Conservation (phyloP, 2,888 invertebrate species). For the Sepioteuthis lessoniana region DNA sequence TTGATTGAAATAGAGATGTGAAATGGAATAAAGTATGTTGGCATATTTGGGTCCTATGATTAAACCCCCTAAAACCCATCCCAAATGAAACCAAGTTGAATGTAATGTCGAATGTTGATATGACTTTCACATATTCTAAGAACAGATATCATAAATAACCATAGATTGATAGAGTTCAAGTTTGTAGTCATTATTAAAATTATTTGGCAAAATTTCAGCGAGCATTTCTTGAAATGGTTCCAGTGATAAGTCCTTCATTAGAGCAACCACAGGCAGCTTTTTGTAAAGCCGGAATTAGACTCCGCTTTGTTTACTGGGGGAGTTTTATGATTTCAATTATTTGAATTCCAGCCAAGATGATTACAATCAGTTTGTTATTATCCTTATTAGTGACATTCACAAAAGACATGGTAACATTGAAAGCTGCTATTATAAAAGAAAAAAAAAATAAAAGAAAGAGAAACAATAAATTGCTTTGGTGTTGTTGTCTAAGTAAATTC, state of each 20-base stretch:
- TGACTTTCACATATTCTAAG: not conserved
- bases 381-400: constrained; percentile 23
- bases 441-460: not conserved
- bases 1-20: too few relatives aligned
- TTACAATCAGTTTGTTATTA: constrained; percentile 20
- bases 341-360: constrained; percentile 23
- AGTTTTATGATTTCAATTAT: constrained; percentile 8
- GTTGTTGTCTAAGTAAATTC: too few relatives aligned
- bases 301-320: not conserved
- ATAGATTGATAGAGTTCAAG: not conserved
- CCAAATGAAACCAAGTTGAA: not conserved
- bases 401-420: not conserved
- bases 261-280: not conserved
- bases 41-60: too few relatives aligned
- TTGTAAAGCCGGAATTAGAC: not conserved
- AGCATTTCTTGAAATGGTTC: not conserved
- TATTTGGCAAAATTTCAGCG: not conserved
- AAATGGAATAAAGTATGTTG: too few relatives aligned
- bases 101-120: not conserved
- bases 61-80: too few relatives aligned
- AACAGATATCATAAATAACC: not conserved
- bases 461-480: not conserved
- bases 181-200: not conserved
- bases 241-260: constrained; percentile 33
- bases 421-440: not conserved